Evolutionary conservation across 35 echinoderm and acorn worm species (phyloP).

Genomic region (Heliocidaris erythrogramma): DNA sequence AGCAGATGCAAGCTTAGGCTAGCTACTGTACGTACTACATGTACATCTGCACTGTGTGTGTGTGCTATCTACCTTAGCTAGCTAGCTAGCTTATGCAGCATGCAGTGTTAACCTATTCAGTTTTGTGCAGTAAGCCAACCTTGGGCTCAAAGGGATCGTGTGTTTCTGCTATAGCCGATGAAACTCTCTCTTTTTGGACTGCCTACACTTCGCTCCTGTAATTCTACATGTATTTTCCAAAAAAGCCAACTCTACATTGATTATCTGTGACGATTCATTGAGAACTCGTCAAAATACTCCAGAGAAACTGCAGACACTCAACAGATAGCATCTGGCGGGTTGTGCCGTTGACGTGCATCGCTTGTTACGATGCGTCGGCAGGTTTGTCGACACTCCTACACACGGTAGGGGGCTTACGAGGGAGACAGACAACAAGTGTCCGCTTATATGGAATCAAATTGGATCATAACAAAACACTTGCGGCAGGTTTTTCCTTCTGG

Average conservation of each 20-base stretch:
- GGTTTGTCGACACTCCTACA: background rate
- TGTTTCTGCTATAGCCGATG: background rate
- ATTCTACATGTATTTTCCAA: background rate
- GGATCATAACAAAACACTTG: constrained; percentile 32
- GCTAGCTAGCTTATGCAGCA: background rate
- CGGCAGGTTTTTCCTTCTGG: background rate
- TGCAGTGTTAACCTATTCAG: background rate
- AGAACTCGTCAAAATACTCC: background rate
- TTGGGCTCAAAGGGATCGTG: background rate
- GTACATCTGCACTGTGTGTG: background rate
- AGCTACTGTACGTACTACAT: background rate
- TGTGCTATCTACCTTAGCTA: background rate
- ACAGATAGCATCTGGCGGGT: background rate
- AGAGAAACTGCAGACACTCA: background rate
- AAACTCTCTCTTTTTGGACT: background rate
- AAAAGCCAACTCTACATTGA: background rate
- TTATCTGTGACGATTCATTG: background rate
- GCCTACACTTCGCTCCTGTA: background rate
- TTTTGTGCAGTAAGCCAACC: background rate
- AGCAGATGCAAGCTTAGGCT: background rate
- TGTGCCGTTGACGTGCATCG: background rate
- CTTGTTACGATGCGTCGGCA: background rate
- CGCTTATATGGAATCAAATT: constrained; percentile 36
- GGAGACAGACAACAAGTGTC: constrained; percentile 16
- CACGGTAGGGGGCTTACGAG: background rate